A percentile compares a stretch with the other conserved stretches of the same genome.
Evolutionary conservation across 1,140 invertebrate genomes (phyloP).

Genomic region (Papilio aristodemus): DNA sequence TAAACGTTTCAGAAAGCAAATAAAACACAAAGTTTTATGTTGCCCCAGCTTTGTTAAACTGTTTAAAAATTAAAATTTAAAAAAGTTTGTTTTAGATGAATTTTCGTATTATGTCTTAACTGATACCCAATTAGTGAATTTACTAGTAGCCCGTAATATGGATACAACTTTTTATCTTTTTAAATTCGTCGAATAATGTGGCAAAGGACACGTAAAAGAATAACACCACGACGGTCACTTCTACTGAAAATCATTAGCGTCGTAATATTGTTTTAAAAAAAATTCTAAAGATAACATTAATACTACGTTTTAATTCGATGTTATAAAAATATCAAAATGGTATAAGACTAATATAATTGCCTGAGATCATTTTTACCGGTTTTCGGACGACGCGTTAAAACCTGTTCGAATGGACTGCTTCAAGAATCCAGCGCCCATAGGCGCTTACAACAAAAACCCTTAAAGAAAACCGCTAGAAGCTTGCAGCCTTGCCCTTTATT

Average conservation of each 20-base stretch:
- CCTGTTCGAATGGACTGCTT: constrained; percentile 61
- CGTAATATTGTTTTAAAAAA: too few species aligned
- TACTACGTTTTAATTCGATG: too few species aligned
- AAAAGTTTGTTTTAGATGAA: not conserved
- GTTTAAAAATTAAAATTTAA: not conserved
- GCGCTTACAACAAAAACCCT: constrained; percentile 58
- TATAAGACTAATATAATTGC: constrained; percentile 69
- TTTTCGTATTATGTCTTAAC: too few species aligned
- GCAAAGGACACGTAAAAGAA: too few species aligned
- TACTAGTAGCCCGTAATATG: too few species aligned
- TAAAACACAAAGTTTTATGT: constrained; percentile 25
- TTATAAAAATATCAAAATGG: constrained; percentile 46
- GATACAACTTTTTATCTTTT: too few species aligned
- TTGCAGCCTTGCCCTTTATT: constrained; percentile 41
- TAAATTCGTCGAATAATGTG: too few species aligned
- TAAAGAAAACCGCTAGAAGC: constrained; percentile 51
- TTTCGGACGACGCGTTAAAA: constrained; percentile 64
- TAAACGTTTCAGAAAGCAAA: constrained; percentile 26
- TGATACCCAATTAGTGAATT: too few species aligned
- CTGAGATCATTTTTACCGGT: constrained; percentile 72
- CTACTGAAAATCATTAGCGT: too few species aligned
- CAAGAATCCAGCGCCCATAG: constrained; percentile 55
- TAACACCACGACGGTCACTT: too few species aligned
- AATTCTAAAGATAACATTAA: too few species aligned
- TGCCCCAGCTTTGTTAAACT: not conserved